Evolutionary conservation across 2,113 vertebrate genomes (phyloP).

Genomic region (Malaclemys terrapin): DNA sequence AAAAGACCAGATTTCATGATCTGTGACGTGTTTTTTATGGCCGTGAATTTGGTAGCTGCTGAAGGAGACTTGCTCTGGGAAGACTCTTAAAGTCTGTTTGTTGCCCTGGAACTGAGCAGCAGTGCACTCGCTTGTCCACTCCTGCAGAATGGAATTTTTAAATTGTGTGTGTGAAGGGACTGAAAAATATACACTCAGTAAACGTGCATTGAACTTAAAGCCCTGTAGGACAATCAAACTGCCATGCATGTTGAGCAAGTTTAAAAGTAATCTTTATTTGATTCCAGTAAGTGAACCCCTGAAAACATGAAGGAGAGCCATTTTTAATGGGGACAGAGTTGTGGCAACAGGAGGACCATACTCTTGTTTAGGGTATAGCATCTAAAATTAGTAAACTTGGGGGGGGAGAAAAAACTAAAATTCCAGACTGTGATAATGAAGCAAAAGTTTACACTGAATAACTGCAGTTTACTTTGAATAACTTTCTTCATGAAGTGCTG

Average conservation of each 20-base stretch:
- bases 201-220: not conserved
- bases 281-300: not conserved
- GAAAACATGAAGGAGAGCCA: not conserved
- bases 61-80: not conserved
- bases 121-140: not conserved
- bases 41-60: not conserved
- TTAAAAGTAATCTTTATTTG: not conserved
- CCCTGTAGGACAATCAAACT: not conserved
- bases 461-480: not conserved
- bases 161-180: not conserved
- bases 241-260: too few relatives aligned
- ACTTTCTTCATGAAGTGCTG: not conserved
- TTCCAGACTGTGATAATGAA: not conserved
- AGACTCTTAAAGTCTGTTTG: not conserved
- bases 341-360: not conserved
- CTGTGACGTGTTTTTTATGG: too few relatives aligned
- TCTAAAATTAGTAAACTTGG: not conserved
- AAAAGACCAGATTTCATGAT: too few relatives aligned
- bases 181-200: not conserved
- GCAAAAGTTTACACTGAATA: not conserved
- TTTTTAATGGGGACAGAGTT: not conserved
- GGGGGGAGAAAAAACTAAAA: not conserved
- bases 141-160: not conserved
- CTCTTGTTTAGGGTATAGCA: rapidly evolving
- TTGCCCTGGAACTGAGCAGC: not conserved